Evolutionary conservation across 2,888 invertebrate species (phyloP).

Genomic region (Caenorhabditis sp.): DNA sequence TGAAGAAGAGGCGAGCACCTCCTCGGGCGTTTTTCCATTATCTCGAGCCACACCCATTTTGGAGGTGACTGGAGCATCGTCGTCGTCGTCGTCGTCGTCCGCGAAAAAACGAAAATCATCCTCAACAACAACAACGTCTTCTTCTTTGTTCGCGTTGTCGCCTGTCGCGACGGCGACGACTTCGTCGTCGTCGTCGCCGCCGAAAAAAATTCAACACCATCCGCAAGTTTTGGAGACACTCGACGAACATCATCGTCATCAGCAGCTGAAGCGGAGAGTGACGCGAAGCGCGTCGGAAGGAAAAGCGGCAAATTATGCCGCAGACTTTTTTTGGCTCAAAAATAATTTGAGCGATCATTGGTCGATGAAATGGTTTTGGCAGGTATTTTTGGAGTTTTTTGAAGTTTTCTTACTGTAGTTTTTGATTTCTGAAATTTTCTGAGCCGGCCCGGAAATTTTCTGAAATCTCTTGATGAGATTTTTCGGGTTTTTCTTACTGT

Average conservation of each 20-base stretch:
- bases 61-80: background rate
- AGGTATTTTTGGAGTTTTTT: conserved; percentile 28
- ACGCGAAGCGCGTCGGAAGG: conserved; percentile 8
- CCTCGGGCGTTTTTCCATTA: conserved; percentile 41
- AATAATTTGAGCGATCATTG: conserved; percentile 54
- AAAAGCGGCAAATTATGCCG: conserved; percentile 53
- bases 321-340: conserved; percentile 65
- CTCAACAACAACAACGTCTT: background rate
- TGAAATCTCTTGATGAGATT: no score
- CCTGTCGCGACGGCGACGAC: background rate
- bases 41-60: background rate
- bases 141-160: background rate
- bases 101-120: background rate
- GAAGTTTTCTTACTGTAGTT: no score
- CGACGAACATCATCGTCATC: conserved; percentile 5
- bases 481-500: no score
- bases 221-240: background rate
- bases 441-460: no score
- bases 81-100: background rate
- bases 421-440: no score
- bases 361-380: conserved; percentile 59
- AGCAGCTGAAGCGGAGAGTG: background rate
- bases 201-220: conserved; percentile 8
- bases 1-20: conserved; percentile 4
- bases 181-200: background rate